Evolutionary conservation across 1,140 invertebrate genomes (phyloP), one percentile per base, ranked within the genome.

Genomic region (Macrocentrus cingulum): DNA sequence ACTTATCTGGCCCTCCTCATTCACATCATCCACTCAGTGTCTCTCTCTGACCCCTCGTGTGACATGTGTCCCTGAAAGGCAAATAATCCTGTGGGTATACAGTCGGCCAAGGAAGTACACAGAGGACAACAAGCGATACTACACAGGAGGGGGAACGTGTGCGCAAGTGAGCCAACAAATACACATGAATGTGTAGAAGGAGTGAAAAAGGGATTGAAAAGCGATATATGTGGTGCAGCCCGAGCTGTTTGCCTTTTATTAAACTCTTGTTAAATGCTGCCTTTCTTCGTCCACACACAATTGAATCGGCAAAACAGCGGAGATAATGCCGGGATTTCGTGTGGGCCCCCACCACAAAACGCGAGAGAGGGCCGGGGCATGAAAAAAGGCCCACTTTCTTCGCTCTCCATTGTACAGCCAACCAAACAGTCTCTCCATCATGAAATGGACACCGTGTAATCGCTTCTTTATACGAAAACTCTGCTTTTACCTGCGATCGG

Each of bases 261-360:
- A 79, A 77, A 77, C 74, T 77, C 75, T 78, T 77, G 76, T 79
- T 79, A 79, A 75, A 76, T 60, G 68, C 69, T 72, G 74, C 74
- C 70, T 76, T 76, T 74, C 73, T 70, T 70, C 67, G 66, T 65
- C 69, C 72, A 75, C 73, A n/a, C n/a, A 77, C 75, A 77, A 77
- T 77, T 77, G 75, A 77, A 73, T 74, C 74, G 75, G 74, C 75
- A 75, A 77, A 79, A 79, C 70, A 73, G 73, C 74, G 75, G 67
- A 76, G 67, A 72, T 77, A 77, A 75, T 71, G 66, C 76, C 60
- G 64, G 37, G 51, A 54, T 53, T 60, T 63, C 49, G 56, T 36
- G 22, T 36, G 29, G 4, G 13, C 44, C 56, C 51, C 16, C 51
- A 36, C 34, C 52, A 37, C 51, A n/a, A n/a, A n/a, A n/a, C n/a